A percentile compares a stretch with the other conserved stretches of the same genome.
phyloP scores from a whole-genome alignment of 1,140 invertebrate species.

The Pomacea maculata region DNA sequence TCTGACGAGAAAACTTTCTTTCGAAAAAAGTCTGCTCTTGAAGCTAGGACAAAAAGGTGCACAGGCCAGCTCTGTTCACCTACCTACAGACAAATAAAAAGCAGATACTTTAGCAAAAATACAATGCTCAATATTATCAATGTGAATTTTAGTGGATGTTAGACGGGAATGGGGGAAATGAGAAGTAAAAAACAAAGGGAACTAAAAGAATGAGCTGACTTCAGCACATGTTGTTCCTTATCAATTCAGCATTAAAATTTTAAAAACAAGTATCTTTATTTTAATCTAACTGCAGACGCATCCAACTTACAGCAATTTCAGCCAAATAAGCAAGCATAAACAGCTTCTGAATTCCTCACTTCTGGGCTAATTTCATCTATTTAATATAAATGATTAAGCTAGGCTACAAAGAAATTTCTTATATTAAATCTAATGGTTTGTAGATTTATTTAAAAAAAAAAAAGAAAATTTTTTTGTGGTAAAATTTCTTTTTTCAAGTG shows the following conservation, averaged over 20 bases:
- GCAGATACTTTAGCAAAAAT: not conserved
- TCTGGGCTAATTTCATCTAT: too few species aligned
- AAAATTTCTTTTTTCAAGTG: too few species aligned
- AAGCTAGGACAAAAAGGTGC: conserved; percentile 58
- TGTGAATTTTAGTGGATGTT: not conserved
- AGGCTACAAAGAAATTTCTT: too few species aligned
- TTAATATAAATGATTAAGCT: too few species aligned
- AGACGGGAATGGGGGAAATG: not conserved
- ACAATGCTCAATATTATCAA: not conserved
- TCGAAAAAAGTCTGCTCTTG: conserved; percentile 52
- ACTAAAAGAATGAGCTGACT: not conserved
- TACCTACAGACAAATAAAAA: conserved; percentile 58
- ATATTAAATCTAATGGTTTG: too few species aligned
- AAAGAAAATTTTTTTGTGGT: too few species aligned
- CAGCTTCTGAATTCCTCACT: too few species aligned
- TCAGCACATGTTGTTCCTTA: not conserved
- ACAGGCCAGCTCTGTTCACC: conserved; percentile 65
- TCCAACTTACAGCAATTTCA: too few species aligned
- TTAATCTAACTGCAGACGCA: too few species aligned
- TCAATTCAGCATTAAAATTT: not conserved
- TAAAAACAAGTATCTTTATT: not conserved
- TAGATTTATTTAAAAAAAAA: too few species aligned
- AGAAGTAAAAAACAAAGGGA: not conserved
- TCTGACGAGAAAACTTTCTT: conserved; percentile 38
- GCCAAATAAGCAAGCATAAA: too few species aligned